Evolutionary conservation across 2,888 invertebrate species (phyloP), one percentile per base, ranked within the genome.

Genomic region (Lamellibrachia columna): DNA sequence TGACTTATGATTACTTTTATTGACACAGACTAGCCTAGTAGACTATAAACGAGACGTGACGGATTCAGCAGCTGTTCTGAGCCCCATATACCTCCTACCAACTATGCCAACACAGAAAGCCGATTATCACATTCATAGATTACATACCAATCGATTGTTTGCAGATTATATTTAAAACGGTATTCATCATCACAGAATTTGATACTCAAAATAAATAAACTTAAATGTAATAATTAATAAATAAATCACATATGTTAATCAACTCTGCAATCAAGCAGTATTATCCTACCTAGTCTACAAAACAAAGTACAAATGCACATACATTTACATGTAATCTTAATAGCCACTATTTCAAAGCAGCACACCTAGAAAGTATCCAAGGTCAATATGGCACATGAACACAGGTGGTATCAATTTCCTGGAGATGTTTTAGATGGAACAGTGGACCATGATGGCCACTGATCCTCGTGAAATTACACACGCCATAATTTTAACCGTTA

Each of bases 161-260:
- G 75, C 22, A 75, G 75, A 75, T 75, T 75, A 75, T 75, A 75
- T 75, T 75, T 75, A 75, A 75, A 75, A 75, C 75, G 75, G 75
- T n/a, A 75, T 75, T 75, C 75, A 7, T 75, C 75, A 75, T 75
- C 75, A 75, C 75, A 75, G 75, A 75, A 75, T 75, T 75, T 75
- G 75, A 75, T 75, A 75, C 22, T 22, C 75, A 75, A 75, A 75
- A 75, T 75, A 75, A 75, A 75, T 75, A 75, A 75, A 75, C 75
- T 75, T 15, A 75, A 75, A 75, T 75, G 75, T 75, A 75, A 75
- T 75, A 75, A 75, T 75, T 75, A 75, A 75, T 75, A 75, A 75
- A 75, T 75, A 75, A 75, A 75, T 75, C 75, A 75, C 75, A 75
- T 75, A 75, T n/a, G n/a, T 75, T 75, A 75, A 75, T 75, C 75